Percentiles rank a stretch among this genome's conserved stretches.
phyloP scores from a whole-genome alignment of 53 echinoderm and acorn worm genomes.

The Crossaster papposus region DNA sequence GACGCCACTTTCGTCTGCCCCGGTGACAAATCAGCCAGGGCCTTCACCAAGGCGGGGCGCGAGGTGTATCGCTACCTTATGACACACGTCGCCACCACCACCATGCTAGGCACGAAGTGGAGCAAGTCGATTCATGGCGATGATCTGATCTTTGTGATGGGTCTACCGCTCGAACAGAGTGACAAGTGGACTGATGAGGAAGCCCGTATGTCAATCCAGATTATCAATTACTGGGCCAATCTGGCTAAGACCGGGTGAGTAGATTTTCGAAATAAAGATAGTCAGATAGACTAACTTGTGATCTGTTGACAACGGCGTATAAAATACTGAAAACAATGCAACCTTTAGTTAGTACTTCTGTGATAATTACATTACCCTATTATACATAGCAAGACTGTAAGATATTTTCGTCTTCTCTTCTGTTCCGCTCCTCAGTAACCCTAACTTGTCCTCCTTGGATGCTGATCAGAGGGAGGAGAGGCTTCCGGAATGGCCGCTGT shows the following conservation, averaged over 20 bases:
- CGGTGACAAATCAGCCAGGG: conserved; percentile 5
- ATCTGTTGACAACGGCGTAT: too few relatives aligned
- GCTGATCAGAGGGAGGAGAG: conserved; percentile 48
- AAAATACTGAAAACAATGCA: too few relatives aligned
- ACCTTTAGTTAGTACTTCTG: too few relatives aligned
- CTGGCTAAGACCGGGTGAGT: conserved; percentile 57
- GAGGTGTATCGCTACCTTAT: conserved; percentile 37
- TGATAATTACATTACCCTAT: too few relatives aligned
- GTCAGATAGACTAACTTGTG: too few relatives aligned
- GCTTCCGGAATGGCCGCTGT: conserved; percentile 57
- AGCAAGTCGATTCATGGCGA: conserved; percentile 40
- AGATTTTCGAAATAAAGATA: neutral
- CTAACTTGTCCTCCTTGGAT: conserved; percentile 42
- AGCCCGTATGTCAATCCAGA: conserved; percentile 40
- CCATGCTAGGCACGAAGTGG: conserved; percentile 44
- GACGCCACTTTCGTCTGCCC: conserved; percentile 33
- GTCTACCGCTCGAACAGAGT: conserved; percentile 4
- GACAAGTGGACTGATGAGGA: conserved; percentile 42
- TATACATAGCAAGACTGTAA: too few relatives aligned
- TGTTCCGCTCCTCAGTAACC: conserved; percentile 7
- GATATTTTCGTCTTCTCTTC: too few relatives aligned
- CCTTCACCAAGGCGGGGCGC: conserved; percentile 34
- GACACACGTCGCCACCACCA: conserved; percentile 30
- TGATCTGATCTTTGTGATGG: conserved; percentile 46
- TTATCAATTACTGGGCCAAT: conserved; percentile 55